These are phyloP conservation scores for Chaetops frenatus DNA, from an alignment of 2,113 vertebrate species.

Conservation along the genomic window DNA sequence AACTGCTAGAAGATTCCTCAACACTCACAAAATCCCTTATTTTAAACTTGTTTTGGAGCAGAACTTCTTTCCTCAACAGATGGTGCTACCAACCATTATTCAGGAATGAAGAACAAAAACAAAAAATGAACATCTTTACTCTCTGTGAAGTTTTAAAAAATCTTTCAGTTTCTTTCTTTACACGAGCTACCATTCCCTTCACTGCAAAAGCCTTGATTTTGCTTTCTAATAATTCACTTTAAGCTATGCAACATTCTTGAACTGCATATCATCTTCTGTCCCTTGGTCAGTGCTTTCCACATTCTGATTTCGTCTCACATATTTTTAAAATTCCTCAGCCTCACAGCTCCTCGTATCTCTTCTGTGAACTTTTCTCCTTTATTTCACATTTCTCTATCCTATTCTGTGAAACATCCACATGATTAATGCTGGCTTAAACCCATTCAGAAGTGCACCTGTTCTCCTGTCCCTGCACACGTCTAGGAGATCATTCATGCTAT, in stretches of 20 bases:
- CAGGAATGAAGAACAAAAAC: neutral
- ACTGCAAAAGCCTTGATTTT: neutral
- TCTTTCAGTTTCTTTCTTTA: neutral
- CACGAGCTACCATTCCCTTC: neutral
- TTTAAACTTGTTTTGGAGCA: neutral
- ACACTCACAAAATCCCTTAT: neutral
- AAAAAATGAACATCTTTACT: neutral
- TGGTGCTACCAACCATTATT: neutral
- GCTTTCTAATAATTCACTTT: neutral
- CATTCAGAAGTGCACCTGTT: slow-evolving; percentile 14
- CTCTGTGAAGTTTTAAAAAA: neutral
- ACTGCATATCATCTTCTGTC: neutral
- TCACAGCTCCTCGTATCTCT: neutral
- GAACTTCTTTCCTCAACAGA: neutral
- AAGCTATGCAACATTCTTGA: neutral
- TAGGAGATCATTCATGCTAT: neutral
- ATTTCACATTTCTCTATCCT: neutral
- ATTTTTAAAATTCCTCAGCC: neutral
- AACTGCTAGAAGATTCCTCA: neutral
- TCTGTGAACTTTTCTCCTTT: neutral
- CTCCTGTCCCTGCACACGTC: neutral
- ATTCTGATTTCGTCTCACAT: neutral
- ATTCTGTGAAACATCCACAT: slow-evolving; percentile 4
- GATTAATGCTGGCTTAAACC: slow-evolving; percentile 13
- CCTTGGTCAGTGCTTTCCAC: neutral